Conservation (phyloP, 2,888 invertebrate species). For the Magallana nippona region DNA sequence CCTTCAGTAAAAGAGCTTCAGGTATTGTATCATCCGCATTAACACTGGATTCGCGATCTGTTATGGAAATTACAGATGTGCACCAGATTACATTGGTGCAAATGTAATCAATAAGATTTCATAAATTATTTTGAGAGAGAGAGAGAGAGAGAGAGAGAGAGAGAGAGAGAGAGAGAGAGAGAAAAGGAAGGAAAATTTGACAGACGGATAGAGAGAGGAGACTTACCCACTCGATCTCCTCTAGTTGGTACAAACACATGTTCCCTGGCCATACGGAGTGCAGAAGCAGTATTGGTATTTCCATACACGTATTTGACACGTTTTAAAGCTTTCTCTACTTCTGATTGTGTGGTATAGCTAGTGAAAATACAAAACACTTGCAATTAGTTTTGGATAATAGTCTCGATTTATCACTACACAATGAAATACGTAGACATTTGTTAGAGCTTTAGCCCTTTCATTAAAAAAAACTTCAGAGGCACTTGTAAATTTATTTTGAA, state of each 20-base stretch:
- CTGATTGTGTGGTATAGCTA: slow-evolving; percentile 58
- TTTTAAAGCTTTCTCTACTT: slow-evolving; percentile 64
- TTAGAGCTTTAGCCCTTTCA: no score
- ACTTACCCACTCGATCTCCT: slow-evolving; percentile 71
- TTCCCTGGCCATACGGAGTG: slow-evolving; percentile 65
- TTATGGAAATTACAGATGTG: slow-evolving; percentile 71
- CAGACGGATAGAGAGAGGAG: neutral
- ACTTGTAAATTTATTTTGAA: no score
- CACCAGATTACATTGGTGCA: slow-evolving; percentile 70
- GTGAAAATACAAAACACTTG: neutral
- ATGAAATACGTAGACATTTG: no score
- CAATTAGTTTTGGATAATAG: neutral
- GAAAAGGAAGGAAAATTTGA: neutral
- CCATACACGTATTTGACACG: slow-evolving; percentile 69
- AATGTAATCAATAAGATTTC: slow-evolving; percentile 54
- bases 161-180: neutral
- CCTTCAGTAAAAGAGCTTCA: slow-evolving; percentile 70
- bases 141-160: neutral
- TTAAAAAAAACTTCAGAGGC: no score
- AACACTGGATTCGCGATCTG: slow-evolving; percentile 76
- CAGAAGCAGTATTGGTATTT: slow-evolving; percentile 73
- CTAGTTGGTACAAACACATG: slow-evolving; percentile 63
- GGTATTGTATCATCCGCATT: slow-evolving; percentile 71
- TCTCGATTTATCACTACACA: no score
- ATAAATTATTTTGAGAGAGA: neutral